Percentiles rank a stretch among this genome's conserved stretches.
Conservation (phyloP, 1,140 invertebrate species). For the Brachionus calyciflorus region DNA sequence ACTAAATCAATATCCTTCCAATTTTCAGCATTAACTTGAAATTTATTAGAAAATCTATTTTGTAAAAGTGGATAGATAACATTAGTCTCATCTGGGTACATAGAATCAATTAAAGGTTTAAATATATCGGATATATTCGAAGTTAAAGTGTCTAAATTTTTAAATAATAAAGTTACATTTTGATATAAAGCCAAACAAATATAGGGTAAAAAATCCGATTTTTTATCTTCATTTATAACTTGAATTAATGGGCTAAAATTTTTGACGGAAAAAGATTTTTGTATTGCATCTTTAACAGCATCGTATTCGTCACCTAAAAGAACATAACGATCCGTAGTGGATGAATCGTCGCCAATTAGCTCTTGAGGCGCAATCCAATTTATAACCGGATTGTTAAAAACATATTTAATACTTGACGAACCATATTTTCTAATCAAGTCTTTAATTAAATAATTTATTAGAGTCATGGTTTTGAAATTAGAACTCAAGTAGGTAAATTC, state of each 20-base stretch:
- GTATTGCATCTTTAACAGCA: slow-evolving; percentile 5
- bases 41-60: neutral
- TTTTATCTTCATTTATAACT: neutral
- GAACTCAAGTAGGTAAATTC: neutral
- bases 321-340: slow-evolving; percentile 39
- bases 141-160: neutral
- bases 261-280: slow-evolving; percentile 9
- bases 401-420: slow-evolving; percentile 46
- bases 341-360: slow-evolving; percentile 10
- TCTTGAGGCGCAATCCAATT: slow-evolving; percentile 48
- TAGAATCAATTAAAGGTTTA: neutral
- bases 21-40: slow-evolving; percentile 33
- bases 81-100: neutral
- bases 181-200: slow-evolving; percentile 50
- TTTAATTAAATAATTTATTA: slow-evolving; percentile 33
- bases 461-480: neutral
- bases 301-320: slow-evolving; percentile 35
- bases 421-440: slow-evolving; percentile 15
- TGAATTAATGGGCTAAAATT: neutral
- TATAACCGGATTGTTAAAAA: slow-evolving; percentile 48
- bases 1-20: slow-evolving; percentile 16
- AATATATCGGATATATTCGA: slow-evolving; percentile 15
- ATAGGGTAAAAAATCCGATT: neutral
- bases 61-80: neutral
- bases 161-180: slow-evolving; percentile 49